Conservation (phyloP, 2,888 invertebrate species). For the Andrena chrysosceles region DNA sequence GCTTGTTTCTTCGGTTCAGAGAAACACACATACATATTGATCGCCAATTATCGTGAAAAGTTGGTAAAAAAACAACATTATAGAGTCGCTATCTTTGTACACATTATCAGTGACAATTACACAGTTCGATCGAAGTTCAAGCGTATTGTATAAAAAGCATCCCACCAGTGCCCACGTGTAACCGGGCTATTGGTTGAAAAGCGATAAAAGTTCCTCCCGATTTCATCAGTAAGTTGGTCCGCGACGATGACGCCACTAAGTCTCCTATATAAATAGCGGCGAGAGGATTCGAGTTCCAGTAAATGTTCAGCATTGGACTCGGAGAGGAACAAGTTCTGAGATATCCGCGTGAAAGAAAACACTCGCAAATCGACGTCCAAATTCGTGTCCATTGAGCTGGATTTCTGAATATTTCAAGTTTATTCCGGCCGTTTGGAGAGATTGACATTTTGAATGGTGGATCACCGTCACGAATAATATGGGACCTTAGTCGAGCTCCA, state of each 20-base stretch:
- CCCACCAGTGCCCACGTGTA: background rate
- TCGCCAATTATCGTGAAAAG: background rate
- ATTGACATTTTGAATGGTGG: too few species aligned
- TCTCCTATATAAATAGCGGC: conserved; percentile 23
- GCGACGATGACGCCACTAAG: background rate
- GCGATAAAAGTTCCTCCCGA: conserved; percentile 18
- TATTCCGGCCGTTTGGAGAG: too few species aligned
- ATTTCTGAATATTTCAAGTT: too few species aligned
- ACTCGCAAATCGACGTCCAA: too few species aligned
- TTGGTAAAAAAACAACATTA: too few species aligned
- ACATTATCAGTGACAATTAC: conserved; percentile 1
- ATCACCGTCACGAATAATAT: too few species aligned
- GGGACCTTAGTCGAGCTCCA: too few species aligned
- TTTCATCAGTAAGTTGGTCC: background rate
- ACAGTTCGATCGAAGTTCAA: conserved; percentile 10
- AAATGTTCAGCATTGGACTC: background rate
- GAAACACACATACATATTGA: background rate
- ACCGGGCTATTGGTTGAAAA: background rate
- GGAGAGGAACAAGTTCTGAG: background rate
- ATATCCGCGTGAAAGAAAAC: background rate
- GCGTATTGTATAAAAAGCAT: background rate
- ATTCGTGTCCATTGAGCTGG: too few species aligned
- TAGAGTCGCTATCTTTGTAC: background rate
- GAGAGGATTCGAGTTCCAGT: background rate
- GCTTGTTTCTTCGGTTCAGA: too few species aligned